Evolutionary conservation across 2,113 vertebrate species (phyloP), one percentile per base, ranked within the genome.

Genomic region (Zapus hudsonius): DNA sequence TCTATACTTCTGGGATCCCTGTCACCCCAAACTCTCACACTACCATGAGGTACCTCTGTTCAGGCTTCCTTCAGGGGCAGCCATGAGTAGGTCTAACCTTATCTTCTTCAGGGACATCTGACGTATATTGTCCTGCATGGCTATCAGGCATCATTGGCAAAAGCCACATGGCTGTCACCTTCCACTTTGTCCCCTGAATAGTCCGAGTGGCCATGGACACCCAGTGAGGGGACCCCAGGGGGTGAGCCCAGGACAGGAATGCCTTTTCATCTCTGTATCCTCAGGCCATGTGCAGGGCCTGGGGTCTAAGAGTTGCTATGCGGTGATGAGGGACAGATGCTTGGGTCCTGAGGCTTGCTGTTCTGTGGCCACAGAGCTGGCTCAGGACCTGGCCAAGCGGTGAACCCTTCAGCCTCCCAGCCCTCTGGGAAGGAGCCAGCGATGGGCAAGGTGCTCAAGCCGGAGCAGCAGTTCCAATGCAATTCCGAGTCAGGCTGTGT

Each of bases 401-500:
- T 63, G 88, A 61, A 3, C 61, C 11, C 87, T 61, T 52, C 7
- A 52, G 36, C 11, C 33, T 44, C 31, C 57, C 23, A 66, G 36
- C 11, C 33, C 55, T 29, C 47, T 11, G 5, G 31, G 31, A 29
- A 13, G 75, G 4, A 3, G 42, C 36, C 29, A 16, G 70, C 0
- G 10, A 2, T 5, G 13, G 55, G 13, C 59, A 16, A 7, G 42
- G 5, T 1, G 31, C 15, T 20, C 52, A 13, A 2, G 52, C 10
- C 27, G 1, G 55, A 33, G 81, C 17, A 8, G 55, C 36, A 2
- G 1, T 12, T 25, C 31, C 47, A 20, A 19, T 0, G 0, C 64
- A 19, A 0, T 0, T 4, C 47, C 8, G 11, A 31, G 25, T 38
- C 55, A 25, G 25, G 33, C 61, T 19, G 0, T 0, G 0, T 1